These are phyloP conservation scores for Anguilla anguilla DNA, from an alignment of 2,797 vertebrate species.

Conservation along the genomic window DNA sequence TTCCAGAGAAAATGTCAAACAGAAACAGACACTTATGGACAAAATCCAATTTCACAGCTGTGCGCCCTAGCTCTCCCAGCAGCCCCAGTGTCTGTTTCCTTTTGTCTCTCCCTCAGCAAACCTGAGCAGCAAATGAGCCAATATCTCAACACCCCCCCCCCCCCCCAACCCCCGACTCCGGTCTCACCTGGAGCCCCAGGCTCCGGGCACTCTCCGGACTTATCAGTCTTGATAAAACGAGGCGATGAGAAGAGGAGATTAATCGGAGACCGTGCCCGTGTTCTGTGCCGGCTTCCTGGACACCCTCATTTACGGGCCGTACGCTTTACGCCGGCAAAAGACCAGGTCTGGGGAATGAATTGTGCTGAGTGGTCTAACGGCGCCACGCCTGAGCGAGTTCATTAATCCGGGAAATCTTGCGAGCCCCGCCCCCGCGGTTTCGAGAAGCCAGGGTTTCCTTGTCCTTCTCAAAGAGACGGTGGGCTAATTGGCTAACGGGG, in stretches of 20 bases:
- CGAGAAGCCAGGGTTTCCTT: neutral
- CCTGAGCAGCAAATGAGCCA: conserved; percentile 18
- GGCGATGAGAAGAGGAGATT: neutral
- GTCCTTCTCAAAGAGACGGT: neutral
- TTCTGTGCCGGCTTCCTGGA: neutral
- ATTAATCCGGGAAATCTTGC: neutral
- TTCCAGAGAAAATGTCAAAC: conserved; percentile 12
- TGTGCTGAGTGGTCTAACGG: neutral
- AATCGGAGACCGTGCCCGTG: neutral
- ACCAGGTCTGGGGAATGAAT: neutral
- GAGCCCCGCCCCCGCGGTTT: neutral
- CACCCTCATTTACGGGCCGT: neutral
- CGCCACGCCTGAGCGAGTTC: neutral
- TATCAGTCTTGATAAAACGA: neutral
- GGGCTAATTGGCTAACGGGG: neutral
- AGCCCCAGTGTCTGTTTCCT: neutral
- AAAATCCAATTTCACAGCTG: conserved; percentile 20
- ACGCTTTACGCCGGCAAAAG: neutral
- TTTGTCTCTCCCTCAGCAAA: conserved; percentile 6
- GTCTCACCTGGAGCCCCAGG: neutral
- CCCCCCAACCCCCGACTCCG: neutral
- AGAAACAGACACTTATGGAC: conserved; percentile 16
- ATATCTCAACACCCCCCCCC: neutral
- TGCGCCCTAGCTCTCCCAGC: neutral
- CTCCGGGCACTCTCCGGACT: neutral